Evolutionary conservation across 2,113 vertebrate species (phyloP), one percentile per base, ranked within the genome.

Genomic region (Marmota monax): DNA sequence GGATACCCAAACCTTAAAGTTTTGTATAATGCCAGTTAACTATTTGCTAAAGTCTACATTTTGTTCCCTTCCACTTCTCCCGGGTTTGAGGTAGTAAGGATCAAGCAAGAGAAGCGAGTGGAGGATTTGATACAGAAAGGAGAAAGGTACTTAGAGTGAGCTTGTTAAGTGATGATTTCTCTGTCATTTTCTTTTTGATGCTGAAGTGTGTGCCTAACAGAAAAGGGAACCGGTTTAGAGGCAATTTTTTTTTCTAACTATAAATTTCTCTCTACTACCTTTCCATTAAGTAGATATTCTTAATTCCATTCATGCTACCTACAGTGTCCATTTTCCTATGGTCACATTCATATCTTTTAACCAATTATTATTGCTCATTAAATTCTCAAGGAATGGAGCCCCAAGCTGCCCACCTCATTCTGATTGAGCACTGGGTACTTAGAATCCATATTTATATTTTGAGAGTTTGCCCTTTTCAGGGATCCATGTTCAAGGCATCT

Each of bases 361-460:
- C 37, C 10, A 12, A 34, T 22, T 53, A 39, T 18, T 8, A 39
- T 20, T 34, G 70, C 51, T 79, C 11, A 65, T 22, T 45, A 63
- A 83, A 63, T 70, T 70, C 37, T 58, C 56, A 51, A 48, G 13
- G 25, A 92, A 22, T 67, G 13, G 61, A 78, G 89, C 5, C 69
- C 8, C 13, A 79, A 0, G 22, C 22, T 56, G 4, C 70, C 37
- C 6, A 42, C 5, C 32, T 42, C 88, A 29, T 76, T 70, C 45
- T n/a, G 14, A n/a, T 37, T 63, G 20, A 89, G 32, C 51, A 23
- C 48, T 9, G 29, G 16, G 20, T 17, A 42, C 45, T 88, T 48
- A 37, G 67, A 88, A 77, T 92, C 65, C 58, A n/a, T 53, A 76
- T 76, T 53, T 72, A 65, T 87, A 39, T 92, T 78, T 84, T 56